Evolutionary conservation across 2,888 invertebrate species (phyloP).

Genomic region (Cephus pulcher): DNA sequence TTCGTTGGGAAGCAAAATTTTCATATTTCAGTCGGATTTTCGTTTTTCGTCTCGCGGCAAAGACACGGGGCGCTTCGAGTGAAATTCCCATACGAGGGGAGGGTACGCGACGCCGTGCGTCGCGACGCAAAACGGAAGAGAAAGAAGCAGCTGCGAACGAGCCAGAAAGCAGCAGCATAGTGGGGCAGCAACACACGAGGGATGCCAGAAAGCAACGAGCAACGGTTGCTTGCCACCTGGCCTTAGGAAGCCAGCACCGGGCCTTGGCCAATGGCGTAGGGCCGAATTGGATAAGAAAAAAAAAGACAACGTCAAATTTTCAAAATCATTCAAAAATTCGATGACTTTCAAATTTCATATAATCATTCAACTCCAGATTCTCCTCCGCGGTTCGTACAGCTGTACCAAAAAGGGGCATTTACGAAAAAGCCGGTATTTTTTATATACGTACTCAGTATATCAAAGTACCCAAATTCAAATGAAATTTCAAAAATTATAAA

Average conservation of each 20-base stretch:
- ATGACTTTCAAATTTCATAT: not conserved
- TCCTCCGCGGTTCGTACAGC: too few species aligned
- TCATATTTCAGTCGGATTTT: accelerated
- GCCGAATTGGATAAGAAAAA: slow-evolving; percentile 30
- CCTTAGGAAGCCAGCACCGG: slow-evolving; percentile 52
- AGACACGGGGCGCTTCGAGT: not conserved
- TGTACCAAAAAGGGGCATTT: too few species aligned
- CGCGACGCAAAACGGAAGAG: not conserved
- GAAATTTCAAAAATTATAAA: not conserved
- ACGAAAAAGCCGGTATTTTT: too few species aligned
- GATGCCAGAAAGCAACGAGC: slow-evolving; percentile 44
- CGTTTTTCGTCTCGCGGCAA: not conserved
- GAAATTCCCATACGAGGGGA: not conserved
- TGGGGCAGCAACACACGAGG: slow-evolving; percentile 35
- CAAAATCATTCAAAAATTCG: not conserved
- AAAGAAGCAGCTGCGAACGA: not conserved
- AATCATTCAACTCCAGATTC: not conserved
- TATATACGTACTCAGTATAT: too few species aligned
- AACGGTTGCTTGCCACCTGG: slow-evolving; percentile 64
- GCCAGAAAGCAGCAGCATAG: not conserved
- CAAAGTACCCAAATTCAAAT: not conserved
- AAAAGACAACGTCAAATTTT: not conserved
- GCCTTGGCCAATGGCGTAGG: slow-evolving; percentile 49
- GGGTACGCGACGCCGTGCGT: not conserved
- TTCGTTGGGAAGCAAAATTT: too few species aligned